Evolutionary conservation across 2,797 vertebrate species (phyloP), one percentile per base, ranked within the genome.

Genomic region (Trachurus trachurus): DNA sequence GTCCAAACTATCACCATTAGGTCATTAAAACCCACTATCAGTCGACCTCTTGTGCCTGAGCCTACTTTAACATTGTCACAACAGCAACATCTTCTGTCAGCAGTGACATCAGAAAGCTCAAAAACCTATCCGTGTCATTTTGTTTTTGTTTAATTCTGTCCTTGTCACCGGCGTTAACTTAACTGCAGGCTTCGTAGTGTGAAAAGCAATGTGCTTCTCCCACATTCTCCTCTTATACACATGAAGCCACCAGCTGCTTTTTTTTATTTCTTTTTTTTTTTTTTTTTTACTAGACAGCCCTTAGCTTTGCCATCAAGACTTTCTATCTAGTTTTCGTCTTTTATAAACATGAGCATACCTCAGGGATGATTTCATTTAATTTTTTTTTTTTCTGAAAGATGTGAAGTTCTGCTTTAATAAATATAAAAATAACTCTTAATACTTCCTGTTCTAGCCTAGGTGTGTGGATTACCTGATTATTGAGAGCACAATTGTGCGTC

Each of bases 381-480:
- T 34, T 34, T 34, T 5, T 34, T 34, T 6, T 34, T 69, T 50
- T 69, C 37, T 60, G 2, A 81, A 84, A 81, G 49, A 70, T 44
- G 13, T 29, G 44, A 69, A 61, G 69, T 80, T 66, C 60, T 52
- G 53, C 17, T 83, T 59, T 61, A 82, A 82, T 69, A 13, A 76
- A 75, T 52, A 5, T 34, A 73, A 69, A 60, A 26, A 26, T 64
- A 69, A 62, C 62, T 70, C 53, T 82, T 26, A 83, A 84, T 83
- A 60, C 71, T 58, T 29, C n/a, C 7, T 22, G 58, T 78, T 83
- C 54, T 64, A 34, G 73, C 50, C 39, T 12, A 66, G 79, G 64
- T 83, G 66, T 74, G 79, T 74, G 79, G 71, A 87, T 87, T 83
- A 90, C 71, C 83, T 87, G 65, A 80, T 83, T 82, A 80, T 82